Evolutionary conservation across 2,797 vertebrate genomes (phyloP), one percentile per base, ranked within the genome.

Genomic region (Decapterus maruadsi): DNA sequence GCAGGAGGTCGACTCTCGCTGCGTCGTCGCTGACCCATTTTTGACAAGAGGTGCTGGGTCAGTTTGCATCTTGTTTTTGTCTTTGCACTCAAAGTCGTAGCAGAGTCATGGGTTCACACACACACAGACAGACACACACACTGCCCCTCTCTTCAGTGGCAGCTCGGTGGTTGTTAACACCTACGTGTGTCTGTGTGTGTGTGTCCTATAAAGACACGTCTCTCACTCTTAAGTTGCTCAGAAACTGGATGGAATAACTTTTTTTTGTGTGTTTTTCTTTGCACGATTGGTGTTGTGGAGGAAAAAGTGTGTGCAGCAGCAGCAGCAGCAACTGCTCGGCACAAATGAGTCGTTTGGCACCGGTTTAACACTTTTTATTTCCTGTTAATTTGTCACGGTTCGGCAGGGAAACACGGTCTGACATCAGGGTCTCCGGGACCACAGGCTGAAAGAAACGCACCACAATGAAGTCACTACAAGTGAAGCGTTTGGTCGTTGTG

Each of bases 1-100:
- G 26, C 26, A 26, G 26, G 26, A 26, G 26, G 26, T 26, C 26
- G 26, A 26, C 26, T 26, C 12, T 2, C 20, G 13, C 63, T 80
- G 31, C 26, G 26, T 26, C 26, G 26, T 26, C 50, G 26, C 48
- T 80, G 81, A 81, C 68, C 73, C 46, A 68, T 55, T 76, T 78
- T 76, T 26, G 26, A 56, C 57, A 36, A 57, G 62, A 51, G 65
- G n/a, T 10, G 14, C 48, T n/a, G 45, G 56, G 69, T 69, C 53
- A 7, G 59, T 56, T 67, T 40, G 22, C 48, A 4, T 40, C 38
- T 22, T 42, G 46, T 72, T 60, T 19, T 26, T 8, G 8, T 19
- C 51, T 17, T 17, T 12, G 29, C 26, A 4, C 20, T 38, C 19
- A 0, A 50, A n/a, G 34, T 20, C 3, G 17, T 3, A 0, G 19